Evolutionary conservation across 2,888 invertebrate genomes (phyloP), one percentile per base, ranked within the genome.

Genomic region (Altica lythri): DNA sequence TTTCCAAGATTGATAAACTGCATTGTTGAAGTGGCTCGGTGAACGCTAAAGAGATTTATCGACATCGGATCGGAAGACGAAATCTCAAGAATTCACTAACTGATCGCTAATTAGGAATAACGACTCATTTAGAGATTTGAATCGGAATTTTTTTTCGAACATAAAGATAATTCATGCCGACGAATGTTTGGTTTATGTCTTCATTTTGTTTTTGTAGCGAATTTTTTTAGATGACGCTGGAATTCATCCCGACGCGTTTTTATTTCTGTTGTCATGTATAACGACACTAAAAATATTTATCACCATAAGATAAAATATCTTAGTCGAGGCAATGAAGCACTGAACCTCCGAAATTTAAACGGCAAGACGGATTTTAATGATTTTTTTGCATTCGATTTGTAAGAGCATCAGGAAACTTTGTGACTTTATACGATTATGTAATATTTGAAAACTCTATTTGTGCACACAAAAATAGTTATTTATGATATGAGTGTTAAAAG

Each of bases 91-190:
- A 55, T 55, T 50, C 42, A 35, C 27, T 30, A 45, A 52, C 45
- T 52, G 45, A 52, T 52, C 30, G 25, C 55, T 51, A 55, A 55
- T 55, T 55, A 55, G 45, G 42, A 43, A 50, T 40, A 46, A 55
- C 55, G 49, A 50, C 45, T 55, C 55, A 55, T 50, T 51, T 50
- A 30, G 17, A 48, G 34, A 55, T 47, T 55, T 34, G 35, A 46
- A 46, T 42, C 46, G 22, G 29, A 38, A 12, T 29, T 30, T 9
- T n/a, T 32, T 16, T 48, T 25, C 18, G 32, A 30, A 19, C 19
- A 37, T 40, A 45, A 32, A 40, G 49, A 42, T 49, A 32, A 22
- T 42, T 30, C 32, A 19, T 29, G 22, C 40, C 49, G 49, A 30
- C 32, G 22, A 32, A 40, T 48, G 38, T 40, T 48, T 48, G 32